Evolutionary conservation across 2,797 vertebrate species (phyloP).

Genomic region (Australoheros facetus): DNA sequence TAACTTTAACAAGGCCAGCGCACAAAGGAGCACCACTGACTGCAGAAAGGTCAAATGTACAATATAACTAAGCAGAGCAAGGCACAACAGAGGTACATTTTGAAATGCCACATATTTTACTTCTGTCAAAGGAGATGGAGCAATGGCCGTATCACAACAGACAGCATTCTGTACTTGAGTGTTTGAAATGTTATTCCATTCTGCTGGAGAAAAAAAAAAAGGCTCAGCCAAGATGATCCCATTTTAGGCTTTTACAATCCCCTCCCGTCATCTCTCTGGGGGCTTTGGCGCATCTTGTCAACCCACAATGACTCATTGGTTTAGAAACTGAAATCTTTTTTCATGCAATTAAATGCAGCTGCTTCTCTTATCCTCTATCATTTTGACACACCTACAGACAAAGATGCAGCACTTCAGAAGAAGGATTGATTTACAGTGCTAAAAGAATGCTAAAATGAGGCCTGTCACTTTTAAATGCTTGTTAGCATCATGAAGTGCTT

Average conservation of each 20-base stretch:
- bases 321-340: slow-evolving; percentile 88
- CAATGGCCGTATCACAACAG: slow-evolving; percentile 48
- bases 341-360: slow-evolving; percentile 89
- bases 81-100: slow-evolving; percentile 24
- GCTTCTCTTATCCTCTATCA: slow-evolving; percentile 81
- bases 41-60: not conserved
- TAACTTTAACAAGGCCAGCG: not conserved
- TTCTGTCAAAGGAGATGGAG: slow-evolving; percentile 57
- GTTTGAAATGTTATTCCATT: slow-evolving; percentile 73
- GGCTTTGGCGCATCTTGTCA: slow-evolving; percentile 89
- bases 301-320: slow-evolving; percentile 89
- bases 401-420: slow-evolving; percentile 1
- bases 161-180: slow-evolving; percentile 58
- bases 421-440: not conserved
- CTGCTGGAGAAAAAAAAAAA: slow-evolving; percentile 44
- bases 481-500: not conserved
- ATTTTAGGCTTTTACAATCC: slow-evolving; percentile 73
- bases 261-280: slow-evolving; percentile 76
- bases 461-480: not conserved
- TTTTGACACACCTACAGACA: slow-evolving; percentile 56
- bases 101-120: slow-evolving; percentile 43
- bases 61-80: not conserved
- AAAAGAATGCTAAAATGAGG: slow-evolving; percentile 8
- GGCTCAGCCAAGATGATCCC: slow-evolving; percentile 69
- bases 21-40: not conserved